These are phyloP conservation scores for Phalacrocorax brasilianus DNA, from an alignment of 2,113 vertebrate genomes.

Conservation along the genomic window DNA sequence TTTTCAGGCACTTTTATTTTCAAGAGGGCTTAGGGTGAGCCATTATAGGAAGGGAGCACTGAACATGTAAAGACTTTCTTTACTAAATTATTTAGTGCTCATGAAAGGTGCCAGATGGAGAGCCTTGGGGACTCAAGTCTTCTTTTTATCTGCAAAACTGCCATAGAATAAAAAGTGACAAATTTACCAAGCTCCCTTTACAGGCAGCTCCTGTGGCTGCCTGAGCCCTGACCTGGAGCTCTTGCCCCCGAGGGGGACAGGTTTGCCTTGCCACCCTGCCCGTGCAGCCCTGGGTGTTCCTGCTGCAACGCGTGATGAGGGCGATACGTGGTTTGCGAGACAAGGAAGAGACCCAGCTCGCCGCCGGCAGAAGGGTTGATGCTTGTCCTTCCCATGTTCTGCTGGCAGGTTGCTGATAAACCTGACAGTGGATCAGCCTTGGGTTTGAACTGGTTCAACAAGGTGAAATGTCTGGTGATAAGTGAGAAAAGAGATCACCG, in stretches of 20 bases:
- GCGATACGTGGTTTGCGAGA: accelerated
- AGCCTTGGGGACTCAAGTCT: not conserved
- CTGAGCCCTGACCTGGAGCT: not conserved
- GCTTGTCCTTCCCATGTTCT: accelerated
- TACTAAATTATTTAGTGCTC: constrained; percentile 28
- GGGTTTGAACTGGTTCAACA: not conserved
- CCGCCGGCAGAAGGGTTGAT: not conserved
- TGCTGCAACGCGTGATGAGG: accelerated
- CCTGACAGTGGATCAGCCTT: accelerated
- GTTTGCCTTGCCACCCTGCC: not conserved
- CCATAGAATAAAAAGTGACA: not conserved
- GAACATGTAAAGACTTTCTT: not conserved
- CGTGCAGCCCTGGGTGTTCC: not conserved
- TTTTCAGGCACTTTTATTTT: not conserved
- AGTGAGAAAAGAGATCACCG: not conserved
- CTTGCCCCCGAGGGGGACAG: accelerated
- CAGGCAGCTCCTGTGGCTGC: not conserved
- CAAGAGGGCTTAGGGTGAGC: not conserved
- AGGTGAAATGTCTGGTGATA: not conserved
- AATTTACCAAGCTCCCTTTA: not conserved
- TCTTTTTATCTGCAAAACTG: constrained; percentile 4
- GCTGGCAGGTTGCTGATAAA: not conserved
- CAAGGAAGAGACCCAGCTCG: not conserved
- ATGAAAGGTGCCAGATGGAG: constrained; percentile 23
- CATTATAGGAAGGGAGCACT: not conserved